Percentiles rank a stretch among this genome's conserved stretches.
Evolutionary conservation across 2,888 invertebrate species (phyloP).

Genomic region (Cataglyphis albicans): DNA sequence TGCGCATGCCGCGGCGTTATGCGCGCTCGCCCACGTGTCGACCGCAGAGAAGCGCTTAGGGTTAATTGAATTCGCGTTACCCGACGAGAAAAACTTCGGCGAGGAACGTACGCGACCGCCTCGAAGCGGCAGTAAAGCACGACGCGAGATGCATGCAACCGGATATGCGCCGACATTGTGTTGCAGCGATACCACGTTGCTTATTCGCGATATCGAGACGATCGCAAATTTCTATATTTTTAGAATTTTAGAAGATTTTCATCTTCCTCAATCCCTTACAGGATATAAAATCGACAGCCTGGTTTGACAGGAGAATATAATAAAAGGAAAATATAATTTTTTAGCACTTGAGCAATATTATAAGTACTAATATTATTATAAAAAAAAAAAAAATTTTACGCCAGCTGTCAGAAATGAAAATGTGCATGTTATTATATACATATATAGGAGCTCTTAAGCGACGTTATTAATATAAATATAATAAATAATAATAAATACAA

Average conservation of each 20-base stretch:
- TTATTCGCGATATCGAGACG: neutral
- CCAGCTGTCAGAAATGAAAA: neutral
- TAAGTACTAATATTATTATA: neutral
- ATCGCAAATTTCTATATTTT: no score
- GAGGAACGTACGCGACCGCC: conserved; percentile 38
- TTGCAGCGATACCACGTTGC: neutral
- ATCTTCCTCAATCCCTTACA: neutral
- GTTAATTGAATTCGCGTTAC: conserved; percentile 79
- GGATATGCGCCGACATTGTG: conserved; percentile 21
- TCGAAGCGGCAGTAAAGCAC: conserved; percentile 38
- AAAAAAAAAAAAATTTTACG: neutral
- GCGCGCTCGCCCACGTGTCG: conserved; percentile 77
- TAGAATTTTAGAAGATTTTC: neutral
- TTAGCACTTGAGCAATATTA: neutral
- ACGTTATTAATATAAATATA: neutral
- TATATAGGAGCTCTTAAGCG: neutral
- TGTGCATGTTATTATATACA: no score
- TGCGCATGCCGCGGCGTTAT: conserved; percentile 51
- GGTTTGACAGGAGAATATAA: neutral
- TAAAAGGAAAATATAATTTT: neutral
- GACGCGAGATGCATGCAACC: conserved; percentile 1
- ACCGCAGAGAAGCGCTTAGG: conserved; percentile 79
- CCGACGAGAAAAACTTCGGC: conserved; percentile 53
- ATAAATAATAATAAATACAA: no score
- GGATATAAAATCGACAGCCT: neutral